phyloP scores from a whole-genome alignment of 2,113 vertebrate genomes.

The Jacana jacana region DNA sequence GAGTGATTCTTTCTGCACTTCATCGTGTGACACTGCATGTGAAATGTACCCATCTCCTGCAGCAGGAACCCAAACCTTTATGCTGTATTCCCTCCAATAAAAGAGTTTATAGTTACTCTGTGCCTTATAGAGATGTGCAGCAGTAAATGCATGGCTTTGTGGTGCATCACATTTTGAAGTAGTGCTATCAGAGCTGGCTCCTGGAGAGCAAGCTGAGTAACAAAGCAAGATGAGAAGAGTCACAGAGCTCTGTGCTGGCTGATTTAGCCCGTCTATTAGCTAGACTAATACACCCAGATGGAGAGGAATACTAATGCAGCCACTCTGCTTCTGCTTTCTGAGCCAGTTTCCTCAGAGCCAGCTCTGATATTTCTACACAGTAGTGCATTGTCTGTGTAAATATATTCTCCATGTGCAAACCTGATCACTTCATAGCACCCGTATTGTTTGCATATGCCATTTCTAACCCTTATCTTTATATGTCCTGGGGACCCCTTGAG shows the following conservation, averaged over 20 bases:
- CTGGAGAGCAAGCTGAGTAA: neutral
- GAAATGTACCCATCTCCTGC: neutral
- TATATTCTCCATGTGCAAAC: neutral
- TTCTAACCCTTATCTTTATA: neutral
- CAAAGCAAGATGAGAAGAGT: neutral
- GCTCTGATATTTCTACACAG: neutral
- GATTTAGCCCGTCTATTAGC: neutral
- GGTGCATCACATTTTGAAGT: neutral
- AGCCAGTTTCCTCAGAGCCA: conserved; percentile 4
- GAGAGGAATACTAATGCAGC: neutral
- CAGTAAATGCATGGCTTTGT: neutral
- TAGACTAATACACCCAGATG: neutral
- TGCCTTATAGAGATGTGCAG: neutral
- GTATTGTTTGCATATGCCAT: neutral
- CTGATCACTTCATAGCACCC: neutral
- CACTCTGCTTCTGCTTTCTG: neutral
- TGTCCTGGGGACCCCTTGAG: neutral
- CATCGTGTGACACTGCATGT: neutral
- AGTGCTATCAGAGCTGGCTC: neutral
- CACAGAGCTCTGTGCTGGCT: neutral
- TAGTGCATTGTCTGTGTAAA: neutral
- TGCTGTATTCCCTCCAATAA: neutral
- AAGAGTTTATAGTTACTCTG: neutral
- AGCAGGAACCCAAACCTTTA: neutral
- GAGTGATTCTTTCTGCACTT: neutral